Conservation (phyloP, 2,888 invertebrate species). For the Synanthedon tipuliformis region DNA sequence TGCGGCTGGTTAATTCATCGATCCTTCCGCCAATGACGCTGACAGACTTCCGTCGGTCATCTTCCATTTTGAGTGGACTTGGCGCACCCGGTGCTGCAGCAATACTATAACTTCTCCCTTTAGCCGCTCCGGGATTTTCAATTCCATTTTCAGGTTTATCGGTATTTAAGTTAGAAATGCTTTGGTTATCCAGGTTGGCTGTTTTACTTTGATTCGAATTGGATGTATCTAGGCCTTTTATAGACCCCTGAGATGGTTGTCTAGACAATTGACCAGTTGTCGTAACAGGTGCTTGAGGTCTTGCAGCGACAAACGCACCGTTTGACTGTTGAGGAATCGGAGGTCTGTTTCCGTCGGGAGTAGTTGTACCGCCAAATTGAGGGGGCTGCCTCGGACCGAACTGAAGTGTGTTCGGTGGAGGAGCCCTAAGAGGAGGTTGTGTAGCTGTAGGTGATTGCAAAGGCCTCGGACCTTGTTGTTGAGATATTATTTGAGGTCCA, state of each 20-base stretch:
- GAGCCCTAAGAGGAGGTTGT: slow-evolving; percentile 47
- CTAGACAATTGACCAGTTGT: slow-evolving; percentile 33
- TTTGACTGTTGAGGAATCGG: slow-evolving; percentile 28
- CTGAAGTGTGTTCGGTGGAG: slow-evolving; percentile 58
- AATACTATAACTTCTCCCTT: slow-evolving; percentile 67
- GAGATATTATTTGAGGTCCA: slow-evolving; percentile 46
- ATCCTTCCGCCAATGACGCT: slow-evolving; percentile 56
- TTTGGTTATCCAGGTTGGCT: slow-evolving; percentile 61
- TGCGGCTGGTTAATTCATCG: slow-evolving; percentile 46
- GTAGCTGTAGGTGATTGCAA: slow-evolving; percentile 33
- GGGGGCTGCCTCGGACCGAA: slow-evolving; percentile 62
- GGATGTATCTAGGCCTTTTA: slow-evolving; percentile 44
- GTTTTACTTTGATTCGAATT: slow-evolving; percentile 42
- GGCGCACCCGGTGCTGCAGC: slow-evolving; percentile 61
- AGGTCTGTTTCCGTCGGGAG: slow-evolving; percentile 42
- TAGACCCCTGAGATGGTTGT: slow-evolving; percentile 55
- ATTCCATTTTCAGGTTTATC: slow-evolving; percentile 44
- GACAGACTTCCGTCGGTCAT: slow-evolving; percentile 63
- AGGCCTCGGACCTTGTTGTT: slow-evolving; percentile 42
- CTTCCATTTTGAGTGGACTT: slow-evolving; percentile 53
- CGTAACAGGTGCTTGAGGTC: slow-evolving; percentile 28
- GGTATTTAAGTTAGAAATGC: slow-evolving; percentile 30
- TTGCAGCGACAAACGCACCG: slow-evolving; percentile 23
- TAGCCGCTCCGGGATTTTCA: slow-evolving; percentile 52
- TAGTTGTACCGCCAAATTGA: slow-evolving; percentile 32